A percentile compares a stretch with the other conserved stretches of the same genome.
Conservation (phyloP, 2,888 invertebrate species). For the Cephus pygmeus region DNA sequence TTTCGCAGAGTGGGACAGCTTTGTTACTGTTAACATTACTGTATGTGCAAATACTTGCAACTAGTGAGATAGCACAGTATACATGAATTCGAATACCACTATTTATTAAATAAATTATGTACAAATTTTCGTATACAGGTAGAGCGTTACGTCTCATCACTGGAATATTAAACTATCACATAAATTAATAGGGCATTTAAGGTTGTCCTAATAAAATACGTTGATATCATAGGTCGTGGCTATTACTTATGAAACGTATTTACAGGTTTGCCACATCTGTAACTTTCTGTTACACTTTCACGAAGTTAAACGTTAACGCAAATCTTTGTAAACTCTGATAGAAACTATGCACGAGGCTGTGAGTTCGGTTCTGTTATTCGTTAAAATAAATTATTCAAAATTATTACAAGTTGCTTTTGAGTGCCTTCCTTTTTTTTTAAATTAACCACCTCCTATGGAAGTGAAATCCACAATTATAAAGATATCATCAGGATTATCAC, state of each 20-base stretch:
- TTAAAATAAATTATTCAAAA: conserved; percentile 35
- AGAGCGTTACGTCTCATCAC: conserved; percentile 39
- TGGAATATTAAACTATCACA: conserved; percentile 49
- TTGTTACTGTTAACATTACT: no score
- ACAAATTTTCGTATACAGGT: conserved; percentile 53
- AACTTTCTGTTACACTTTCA: conserved; percentile 13
- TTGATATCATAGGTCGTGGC: conserved; percentile 61
- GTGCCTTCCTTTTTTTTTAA: conserved; percentile 19
- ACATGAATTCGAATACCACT: conserved; percentile 27
- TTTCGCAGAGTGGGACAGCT: no score
- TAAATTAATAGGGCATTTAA: conserved; percentile 48
- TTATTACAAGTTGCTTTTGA: conserved; percentile 24
- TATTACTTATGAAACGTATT: conserved; percentile 43
- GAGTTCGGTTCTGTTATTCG: conserved; percentile 21
- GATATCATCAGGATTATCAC: conserved; percentile 64
- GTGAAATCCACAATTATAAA: conserved; percentile 49
- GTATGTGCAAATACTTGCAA: no score
- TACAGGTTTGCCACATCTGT: conserved; percentile 42
- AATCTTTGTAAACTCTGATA: conserved; percentile 12
- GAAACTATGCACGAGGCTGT: conserved; percentile 8
- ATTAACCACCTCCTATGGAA: conserved; percentile 34
- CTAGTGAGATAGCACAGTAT: no score
- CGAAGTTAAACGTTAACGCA: conserved; percentile 11
- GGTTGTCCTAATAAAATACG: conserved; percentile 58
- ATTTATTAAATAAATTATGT: conserved; percentile 64